Conservation (phyloP, 2,888 invertebrate genomes). For the Drosophila villosipedis region DNA sequence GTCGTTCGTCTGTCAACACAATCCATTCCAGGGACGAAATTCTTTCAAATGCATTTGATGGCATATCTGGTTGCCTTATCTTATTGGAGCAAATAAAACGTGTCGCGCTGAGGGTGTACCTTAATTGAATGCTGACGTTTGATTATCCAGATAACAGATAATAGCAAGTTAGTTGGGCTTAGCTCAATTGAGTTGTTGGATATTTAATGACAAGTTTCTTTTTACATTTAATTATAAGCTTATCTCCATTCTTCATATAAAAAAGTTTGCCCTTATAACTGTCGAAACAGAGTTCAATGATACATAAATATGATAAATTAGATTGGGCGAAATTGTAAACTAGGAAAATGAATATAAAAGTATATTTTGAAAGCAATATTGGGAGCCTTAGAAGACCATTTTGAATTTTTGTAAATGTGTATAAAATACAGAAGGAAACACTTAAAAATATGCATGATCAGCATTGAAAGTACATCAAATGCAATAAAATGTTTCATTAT, state of each 20-base stretch:
- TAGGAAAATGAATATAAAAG: neutral
- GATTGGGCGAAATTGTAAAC: neutral
- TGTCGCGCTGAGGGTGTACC: slow-evolving; percentile 18
- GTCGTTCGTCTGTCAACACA: slow-evolving; percentile 53
- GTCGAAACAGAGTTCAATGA: neutral
- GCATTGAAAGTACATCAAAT: neutral
- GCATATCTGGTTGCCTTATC: slow-evolving; percentile 40
- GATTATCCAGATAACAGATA: slow-evolving; percentile 38
- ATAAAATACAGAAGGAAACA: neutral
- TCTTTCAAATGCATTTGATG: slow-evolving; percentile 21
- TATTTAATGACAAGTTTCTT: neutral
- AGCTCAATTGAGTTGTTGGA: slow-evolving; percentile 25
- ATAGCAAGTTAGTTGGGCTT: slow-evolving; percentile 2
- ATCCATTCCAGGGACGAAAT: slow-evolving; percentile 1
- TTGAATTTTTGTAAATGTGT: neutral
- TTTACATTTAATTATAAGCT: slow-evolving; percentile 7
- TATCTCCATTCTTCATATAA: slow-evolving; percentile 12
- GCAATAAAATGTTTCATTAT: neutral
- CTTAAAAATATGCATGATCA: neutral
- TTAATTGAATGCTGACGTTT: slow-evolving; percentile 56
- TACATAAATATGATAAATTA: neutral
- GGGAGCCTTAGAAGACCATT: neutral
- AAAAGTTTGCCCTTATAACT: neutral
- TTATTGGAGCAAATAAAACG: slow-evolving; percentile 46
- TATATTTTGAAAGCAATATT: neutral